A percentile compares a stretch with the other conserved stretches of the same genome.
phyloP scores from a whole-genome alignment of 1,140 invertebrate genomes.

The Goniozus legneri region DNA sequence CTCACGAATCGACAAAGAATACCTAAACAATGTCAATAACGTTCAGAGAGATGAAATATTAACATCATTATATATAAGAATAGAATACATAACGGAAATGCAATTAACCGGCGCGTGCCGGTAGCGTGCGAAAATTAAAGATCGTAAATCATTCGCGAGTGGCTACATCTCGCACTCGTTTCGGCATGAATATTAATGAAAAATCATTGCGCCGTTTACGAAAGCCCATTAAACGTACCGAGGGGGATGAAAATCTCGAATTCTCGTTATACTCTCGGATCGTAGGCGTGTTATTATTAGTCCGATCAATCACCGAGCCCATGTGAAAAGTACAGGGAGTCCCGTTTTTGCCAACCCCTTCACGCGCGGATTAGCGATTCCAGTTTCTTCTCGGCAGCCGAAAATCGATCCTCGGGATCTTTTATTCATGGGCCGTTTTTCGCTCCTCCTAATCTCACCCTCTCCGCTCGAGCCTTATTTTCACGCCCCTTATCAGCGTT shows the following conservation, averaged over 20 bases:
- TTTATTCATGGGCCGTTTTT: constrained; percentile 50
- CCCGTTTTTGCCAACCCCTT: no score
- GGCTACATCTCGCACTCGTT: constrained; percentile 27
- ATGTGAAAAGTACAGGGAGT: no score
- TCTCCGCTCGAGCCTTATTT: no score
- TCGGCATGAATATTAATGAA: constrained; percentile 51
- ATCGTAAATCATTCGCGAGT: constrained; percentile 33
- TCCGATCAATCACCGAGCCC: constrained; percentile 55
- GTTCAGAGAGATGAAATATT: no score
- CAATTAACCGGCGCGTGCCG: constrained; percentile 28
- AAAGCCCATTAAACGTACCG: constrained; percentile 49
- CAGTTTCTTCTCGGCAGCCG: no score
- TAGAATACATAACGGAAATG: constrained; percentile 1
- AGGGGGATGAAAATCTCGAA: no score
- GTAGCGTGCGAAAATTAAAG: constrained; percentile 35
- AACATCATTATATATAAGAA: not conserved
- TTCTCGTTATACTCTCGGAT: no score
- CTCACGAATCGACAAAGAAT: no score
- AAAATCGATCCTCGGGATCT: constrained; percentile 33
- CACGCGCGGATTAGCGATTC: no score
- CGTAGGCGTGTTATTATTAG: constrained; percentile 45
- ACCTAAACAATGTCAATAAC: no score
- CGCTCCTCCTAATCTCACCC: no score
- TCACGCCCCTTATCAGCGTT: no score
- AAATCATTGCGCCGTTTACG: constrained; percentile 50